phyloP scores from a whole-genome alignment of 2,888 invertebrate species.

The Ganaspis brasiliensis region DNA sequence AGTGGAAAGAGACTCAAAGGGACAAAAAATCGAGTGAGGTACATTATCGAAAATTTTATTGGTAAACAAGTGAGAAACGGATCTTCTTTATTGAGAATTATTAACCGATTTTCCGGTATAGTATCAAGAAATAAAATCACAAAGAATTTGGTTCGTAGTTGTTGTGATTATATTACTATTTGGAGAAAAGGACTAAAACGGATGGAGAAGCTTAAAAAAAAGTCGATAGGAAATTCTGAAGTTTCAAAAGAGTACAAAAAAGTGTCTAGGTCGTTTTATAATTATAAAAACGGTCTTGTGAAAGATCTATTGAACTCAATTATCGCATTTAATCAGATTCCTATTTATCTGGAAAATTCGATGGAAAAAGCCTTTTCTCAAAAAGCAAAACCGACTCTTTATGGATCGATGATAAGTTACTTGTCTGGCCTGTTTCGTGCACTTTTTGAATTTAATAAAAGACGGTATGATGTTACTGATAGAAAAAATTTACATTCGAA shows the following conservation, averaged over 20 bases:
- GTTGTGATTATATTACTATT: slow-evolving; percentile 1
- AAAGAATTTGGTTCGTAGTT: not conserved
- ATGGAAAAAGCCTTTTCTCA: not conserved
- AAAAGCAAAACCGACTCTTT: not conserved
- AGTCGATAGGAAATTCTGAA: not conserved
- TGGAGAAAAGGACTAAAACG: not conserved
- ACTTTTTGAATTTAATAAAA: not conserved
- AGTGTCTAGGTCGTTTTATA: not conserved
- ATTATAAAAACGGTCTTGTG: slow-evolving; percentile 7
- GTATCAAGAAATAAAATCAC: not conserved
- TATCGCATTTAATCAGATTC: slow-evolving; percentile 13
- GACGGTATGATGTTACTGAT: not conserved
- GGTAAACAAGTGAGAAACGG: not conserved
- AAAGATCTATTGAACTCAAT: slow-evolving; percentile 8
- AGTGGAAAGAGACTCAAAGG: not conserved
- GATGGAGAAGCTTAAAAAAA: not conserved
- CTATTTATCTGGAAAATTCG: slow-evolving; percentile 5
- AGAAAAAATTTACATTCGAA: not conserved
- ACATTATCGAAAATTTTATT: not conserved
- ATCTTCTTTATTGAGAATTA: not conserved
- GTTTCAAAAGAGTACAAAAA: not conserved
- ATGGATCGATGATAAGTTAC: not conserved
- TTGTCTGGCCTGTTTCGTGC: not conserved
- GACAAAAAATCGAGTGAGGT: not conserved
- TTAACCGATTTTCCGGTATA: not conserved